These are phyloP conservation scores for Gryllus longicercus DNA, from an alignment of 2,888 invertebrate species.

Conservation along the genomic window DNA sequence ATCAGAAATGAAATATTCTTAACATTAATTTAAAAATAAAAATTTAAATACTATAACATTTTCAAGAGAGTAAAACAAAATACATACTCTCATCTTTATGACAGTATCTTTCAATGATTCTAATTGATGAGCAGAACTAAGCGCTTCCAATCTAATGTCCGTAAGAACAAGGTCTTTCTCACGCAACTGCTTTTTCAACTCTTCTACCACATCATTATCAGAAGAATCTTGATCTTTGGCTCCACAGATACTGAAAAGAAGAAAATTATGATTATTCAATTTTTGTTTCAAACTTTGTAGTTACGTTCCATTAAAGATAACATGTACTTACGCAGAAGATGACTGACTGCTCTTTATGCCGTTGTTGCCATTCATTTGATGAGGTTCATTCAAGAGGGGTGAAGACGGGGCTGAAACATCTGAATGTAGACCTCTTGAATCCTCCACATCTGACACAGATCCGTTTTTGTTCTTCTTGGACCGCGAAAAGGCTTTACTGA, in stretches of 20 bases:
- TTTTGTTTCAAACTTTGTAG: background rate
- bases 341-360: constrained; percentile 48
- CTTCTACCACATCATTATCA: constrained; percentile 57
- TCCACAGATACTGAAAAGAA: constrained; percentile 35
- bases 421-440: constrained; percentile 45
- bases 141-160: constrained; percentile 91
- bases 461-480: constrained; percentile 59
- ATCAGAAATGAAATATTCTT: too few relatives aligned
- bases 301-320: background rate
- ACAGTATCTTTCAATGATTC: constrained; percentile 95
- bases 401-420: constrained; percentile 55
- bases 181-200: constrained; percentile 86
- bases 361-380: constrained; percentile 38
- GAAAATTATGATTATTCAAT: background rate
- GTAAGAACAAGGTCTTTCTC: constrained; percentile 96
- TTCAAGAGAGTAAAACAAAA: background rate
- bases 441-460: constrained; percentile 52
- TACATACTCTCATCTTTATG: constrained; percentile 87
- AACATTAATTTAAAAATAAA: too few relatives aligned
- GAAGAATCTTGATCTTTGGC: constrained; percentile 33
- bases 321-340: constrained; percentile 39
- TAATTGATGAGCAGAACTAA: constrained; percentile 94
- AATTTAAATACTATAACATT: too few relatives aligned
- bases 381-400: constrained; percentile 49
- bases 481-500: constrained; percentile 94